Evolutionary conservation across 35 echinoderm and acorn worm species (phyloP), one percentile per base, ranked within the genome.

Genomic region (Strongylocentrotus purpuratus): DNA sequence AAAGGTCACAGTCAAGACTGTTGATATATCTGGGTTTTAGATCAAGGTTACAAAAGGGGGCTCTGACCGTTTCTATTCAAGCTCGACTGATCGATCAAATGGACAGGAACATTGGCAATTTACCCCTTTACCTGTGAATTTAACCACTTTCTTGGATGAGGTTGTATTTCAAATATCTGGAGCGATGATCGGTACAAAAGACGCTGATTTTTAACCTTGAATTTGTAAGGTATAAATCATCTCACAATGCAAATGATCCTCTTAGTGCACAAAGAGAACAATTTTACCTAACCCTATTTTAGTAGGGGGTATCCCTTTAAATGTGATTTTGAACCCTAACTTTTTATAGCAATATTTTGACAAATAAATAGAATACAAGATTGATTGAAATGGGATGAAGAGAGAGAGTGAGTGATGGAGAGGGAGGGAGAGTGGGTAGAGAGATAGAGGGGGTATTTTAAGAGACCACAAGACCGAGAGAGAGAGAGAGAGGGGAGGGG

Each of bases 1-100:
- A 78, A 78, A 78, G 65, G 65, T 78, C 65, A 78, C 65, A 78
- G 65, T 78, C 65, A 78, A 78, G 65, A 78, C 65, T 78, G 65
- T 78, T 78, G 65, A 78, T 78, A 78, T 78, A 78, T 78, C 65
- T 78, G 65, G 65, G 28, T 78, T 78, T 28, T 78, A 28, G 65
- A 78, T 78, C 65, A 78, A 78, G 65, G 65, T 78, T 78, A 28
- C 65, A 7, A 59, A 17, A n/a, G 20, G 65, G 65, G 65, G 65
- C 65, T 28, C 65, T 78, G 65, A 78, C 65, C 65, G 65, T 78
- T 59, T 78, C 65, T 78, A 78, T 78, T 78, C 65, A 78, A 78
- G 65, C 65, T 28, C 28, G 4, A 28, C 65, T 7, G 25, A 78
- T 78, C 20, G 28, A n/a, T 78, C 22, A n/a, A 78, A 78, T 78